Evolutionary conservation across 2,888 invertebrate genomes (phyloP).

Genomic region (Megalurothrips usitatus): DNA sequence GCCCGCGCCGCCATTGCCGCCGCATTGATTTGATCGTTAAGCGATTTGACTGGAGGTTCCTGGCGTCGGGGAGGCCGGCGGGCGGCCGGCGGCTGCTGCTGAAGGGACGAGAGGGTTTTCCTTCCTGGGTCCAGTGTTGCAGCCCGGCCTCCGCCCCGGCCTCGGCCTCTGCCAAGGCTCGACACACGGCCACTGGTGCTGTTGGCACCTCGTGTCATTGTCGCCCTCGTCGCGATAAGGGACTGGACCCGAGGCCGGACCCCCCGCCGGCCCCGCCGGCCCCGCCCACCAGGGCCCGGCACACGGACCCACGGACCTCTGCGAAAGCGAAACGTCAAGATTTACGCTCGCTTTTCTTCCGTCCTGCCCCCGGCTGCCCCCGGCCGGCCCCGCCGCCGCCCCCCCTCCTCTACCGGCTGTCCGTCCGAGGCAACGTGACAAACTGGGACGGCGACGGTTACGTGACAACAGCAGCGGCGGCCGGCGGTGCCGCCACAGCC

Average conservation of each 20-base stretch:
- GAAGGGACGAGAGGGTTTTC: too few species aligned
- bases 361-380: neutral
- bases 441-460: conserved; percentile 17
- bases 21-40: too few species aligned
- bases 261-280: neutral
- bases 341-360: conserved; percentile 7
- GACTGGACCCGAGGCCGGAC: neutral
- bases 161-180: too few species aligned
- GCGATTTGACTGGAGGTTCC: too few species aligned
- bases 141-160: too few species aligned
- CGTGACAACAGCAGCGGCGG: neutral
- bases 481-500: neutral
- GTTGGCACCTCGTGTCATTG: too few species aligned
- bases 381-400: neutral
- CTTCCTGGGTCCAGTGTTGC: too few species aligned
- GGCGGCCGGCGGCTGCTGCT: too few species aligned
- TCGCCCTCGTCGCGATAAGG: neutral
- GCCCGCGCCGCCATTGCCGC: too few species aligned
- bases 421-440: conserved; percentile 8
- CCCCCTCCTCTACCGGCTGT: neutral
- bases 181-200: too few species aligned
- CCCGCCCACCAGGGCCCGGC: neutral
- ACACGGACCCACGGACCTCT: too few species aligned
- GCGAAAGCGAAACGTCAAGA: neutral
- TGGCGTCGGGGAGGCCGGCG: too few species aligned